Evolutionary conservation across 1,140 invertebrate species (phyloP), one percentile per base, ranked within the genome.

Genomic region (Anastrepha ludens): DNA sequence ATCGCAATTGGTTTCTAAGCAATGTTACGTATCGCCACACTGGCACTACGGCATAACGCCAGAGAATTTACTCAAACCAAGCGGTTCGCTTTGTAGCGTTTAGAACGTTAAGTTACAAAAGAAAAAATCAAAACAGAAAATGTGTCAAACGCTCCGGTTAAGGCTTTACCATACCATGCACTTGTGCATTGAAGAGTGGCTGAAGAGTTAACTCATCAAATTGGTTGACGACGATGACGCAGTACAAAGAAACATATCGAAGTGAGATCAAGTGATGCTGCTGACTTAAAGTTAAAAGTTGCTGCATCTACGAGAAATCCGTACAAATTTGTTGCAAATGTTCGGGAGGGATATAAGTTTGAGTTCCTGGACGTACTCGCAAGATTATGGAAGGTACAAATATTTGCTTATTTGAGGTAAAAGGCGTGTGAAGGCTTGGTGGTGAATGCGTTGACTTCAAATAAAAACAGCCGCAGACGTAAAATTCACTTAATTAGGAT

Each of bases 1-100:
- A 81, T 55, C 74, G 74, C 74, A 55, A 47, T 58, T 50, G 74
- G 74, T 29, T 81, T 67, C 55, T 81, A 20, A 81, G 74, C 74
- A 55, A 81, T 29, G n/a, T 58, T 81, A 81, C 74, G 17, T 55
- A 47, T 81, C n/a, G 47, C 17, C 74, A 81, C 17, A n/a, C 41
- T 17, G 20, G 47, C 74, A 55, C 3, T 55, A 47, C 74, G 55
- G 47, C 47, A 81, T 20, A 20, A 47, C 74, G 20, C 17, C 47
- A 11, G 55, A 47, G 74, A 55, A 50, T 81, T 81, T 81, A 74
- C 74, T 11, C 17, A 39, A 74, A 17, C 70, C 44, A 13, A 39
- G 41, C 13, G 0, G 13, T 50, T 74, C 9, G 6, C 47, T 29
- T 55, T 81, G 74, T 8, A 81, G 8, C 50, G n/a, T 81, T 55